Evolutionary conservation across 2,113 vertebrate species (phyloP).

Genomic region (Cavia porcellus): DNA sequence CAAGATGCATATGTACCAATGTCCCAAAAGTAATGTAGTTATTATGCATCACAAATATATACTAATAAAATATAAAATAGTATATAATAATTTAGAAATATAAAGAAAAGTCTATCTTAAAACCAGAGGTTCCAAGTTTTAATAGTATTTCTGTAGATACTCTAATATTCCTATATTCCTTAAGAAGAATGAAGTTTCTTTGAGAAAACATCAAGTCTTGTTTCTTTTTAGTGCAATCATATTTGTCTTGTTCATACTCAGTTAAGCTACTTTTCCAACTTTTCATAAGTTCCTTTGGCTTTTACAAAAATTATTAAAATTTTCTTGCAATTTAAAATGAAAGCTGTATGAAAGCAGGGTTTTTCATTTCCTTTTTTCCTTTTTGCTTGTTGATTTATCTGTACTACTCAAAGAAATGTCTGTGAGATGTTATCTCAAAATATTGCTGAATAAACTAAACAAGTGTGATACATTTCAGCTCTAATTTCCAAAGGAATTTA

Average conservation of each 20-base stretch:
- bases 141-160: neutral
- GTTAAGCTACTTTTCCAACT: neutral
- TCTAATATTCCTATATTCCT: neutral
- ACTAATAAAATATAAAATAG: neutral
- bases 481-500: neutral
- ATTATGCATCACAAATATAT: neutral
- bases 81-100: neutral
- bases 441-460: neutral
- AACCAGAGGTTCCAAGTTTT: neutral
- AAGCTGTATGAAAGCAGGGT: neutral
- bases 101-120: neutral
- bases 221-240: neutral
- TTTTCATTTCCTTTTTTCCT: neutral
- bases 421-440: neutral
- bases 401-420: neutral
- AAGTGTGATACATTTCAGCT: neutral
- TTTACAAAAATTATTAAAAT: slow-evolving; percentile 31
- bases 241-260: neutral
- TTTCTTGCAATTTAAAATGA: neutral
- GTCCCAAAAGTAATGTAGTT: neutral
- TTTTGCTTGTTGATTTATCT: neutral
- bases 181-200: neutral
- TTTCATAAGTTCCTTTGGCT: slow-evolving; percentile 7
- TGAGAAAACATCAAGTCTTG: neutral
- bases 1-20: neutral